phyloP scores from a whole-genome alignment of 2,113 vertebrate genomes.

The Heterotis niloticus region DNA sequence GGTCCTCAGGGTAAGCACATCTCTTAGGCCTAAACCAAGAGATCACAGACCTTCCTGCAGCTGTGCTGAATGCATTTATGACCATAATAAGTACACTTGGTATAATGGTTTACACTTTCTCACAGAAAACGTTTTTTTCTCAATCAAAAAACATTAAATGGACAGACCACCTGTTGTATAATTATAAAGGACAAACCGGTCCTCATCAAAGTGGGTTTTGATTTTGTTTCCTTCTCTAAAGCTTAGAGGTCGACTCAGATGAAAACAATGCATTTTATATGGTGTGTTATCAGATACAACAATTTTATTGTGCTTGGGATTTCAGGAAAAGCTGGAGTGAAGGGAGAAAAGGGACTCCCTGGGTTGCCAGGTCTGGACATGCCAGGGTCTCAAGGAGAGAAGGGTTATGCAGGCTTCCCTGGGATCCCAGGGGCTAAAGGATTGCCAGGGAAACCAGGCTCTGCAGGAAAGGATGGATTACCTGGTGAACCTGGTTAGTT shows the following conservation, averaged over 20 bases:
- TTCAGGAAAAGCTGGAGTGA: slow-evolving; percentile 67
- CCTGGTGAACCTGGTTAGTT: slow-evolving; percentile 76
- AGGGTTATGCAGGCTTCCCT: slow-evolving; percentile 74
- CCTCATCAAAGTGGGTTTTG: no score
- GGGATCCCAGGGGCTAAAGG: slow-evolving; percentile 75
- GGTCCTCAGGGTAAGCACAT: slow-evolving; percentile 73
- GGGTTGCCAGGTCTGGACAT: slow-evolving; percentile 82
- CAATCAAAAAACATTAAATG: no score
- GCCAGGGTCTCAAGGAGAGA: slow-evolving; percentile 87
- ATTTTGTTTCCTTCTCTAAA: background rate
- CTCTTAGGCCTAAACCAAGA: background rate
- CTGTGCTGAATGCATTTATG: no score
- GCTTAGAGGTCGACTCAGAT: background rate
- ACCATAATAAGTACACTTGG: no score
- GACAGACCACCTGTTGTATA: no score
- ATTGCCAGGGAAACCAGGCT: slow-evolving; percentile 68
- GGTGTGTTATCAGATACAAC: background rate
- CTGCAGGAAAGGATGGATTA: slow-evolving; percentile 72
- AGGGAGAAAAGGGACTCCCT: slow-evolving; percentile 82
- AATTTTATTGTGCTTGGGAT: background rate
- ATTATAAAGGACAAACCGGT: no score
- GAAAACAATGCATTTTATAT: background rate
- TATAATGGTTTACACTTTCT: no score
- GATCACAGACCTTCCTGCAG: no score
- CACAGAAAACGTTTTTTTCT: no score